Percentiles rank a stretch among this genome's conserved stretches.
phyloP scores from a whole-genome alignment of 2,797 vertebrate genomes.

The Hybognathus amarus region DNA sequence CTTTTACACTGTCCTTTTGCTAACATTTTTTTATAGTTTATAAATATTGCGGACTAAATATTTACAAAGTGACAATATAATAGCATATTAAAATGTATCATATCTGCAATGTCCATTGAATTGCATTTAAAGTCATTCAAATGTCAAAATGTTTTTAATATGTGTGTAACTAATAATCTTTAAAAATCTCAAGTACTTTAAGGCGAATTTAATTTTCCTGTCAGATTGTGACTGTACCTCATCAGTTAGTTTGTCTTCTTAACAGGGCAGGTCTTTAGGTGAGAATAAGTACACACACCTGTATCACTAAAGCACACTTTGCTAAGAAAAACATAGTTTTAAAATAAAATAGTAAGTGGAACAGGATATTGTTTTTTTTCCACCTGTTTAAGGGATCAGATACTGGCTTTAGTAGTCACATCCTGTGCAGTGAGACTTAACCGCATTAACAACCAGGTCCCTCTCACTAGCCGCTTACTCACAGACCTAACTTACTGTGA shows the following conservation, averaged over 20 bases:
- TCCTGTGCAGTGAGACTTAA: constrained; percentile 29
- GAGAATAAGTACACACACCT: background rate
- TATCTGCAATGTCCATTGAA: background rate
- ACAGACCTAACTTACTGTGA: background rate
- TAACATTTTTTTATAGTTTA: no score
- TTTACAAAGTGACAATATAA: background rate
- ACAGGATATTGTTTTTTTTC: constrained; percentile 10
- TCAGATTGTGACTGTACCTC: background rate
- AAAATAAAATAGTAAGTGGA: background rate
- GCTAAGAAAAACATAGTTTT: background rate
- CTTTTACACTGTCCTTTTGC: background rate
- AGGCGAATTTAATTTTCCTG: background rate
- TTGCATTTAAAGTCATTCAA: background rate
- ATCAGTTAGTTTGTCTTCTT: background rate
- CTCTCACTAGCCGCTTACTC: constrained; percentile 10
- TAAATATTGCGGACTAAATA: background rate
- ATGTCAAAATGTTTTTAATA: no score
- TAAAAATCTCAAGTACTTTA: background rate
- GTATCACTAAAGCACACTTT: background rate
- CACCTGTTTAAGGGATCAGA: background rate
- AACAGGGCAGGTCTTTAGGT: background rate
- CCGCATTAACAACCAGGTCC: constrained; percentile 23
- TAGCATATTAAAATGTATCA: background rate
- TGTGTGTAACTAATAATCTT: background rate
- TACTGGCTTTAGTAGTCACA: constrained; percentile 31